These are phyloP conservation scores for Cheilosia vulpina DNA, from an alignment of 2,888 invertebrate species.

Conservation along the genomic window DNA sequence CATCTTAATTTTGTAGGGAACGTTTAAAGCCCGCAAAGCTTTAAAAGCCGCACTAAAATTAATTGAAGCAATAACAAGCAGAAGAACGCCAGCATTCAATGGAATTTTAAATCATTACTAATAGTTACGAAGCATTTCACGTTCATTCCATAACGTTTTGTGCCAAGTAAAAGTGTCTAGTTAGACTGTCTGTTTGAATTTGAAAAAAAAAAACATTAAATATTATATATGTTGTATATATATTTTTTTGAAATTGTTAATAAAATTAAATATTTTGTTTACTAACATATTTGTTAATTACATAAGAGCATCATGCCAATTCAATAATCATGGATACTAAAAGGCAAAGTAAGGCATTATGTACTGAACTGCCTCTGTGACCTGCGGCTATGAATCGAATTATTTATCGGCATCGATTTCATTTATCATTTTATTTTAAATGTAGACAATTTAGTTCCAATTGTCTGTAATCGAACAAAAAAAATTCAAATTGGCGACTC, in stretches of 20 bases:
- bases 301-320: background rate
- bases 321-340: slow-evolving; percentile 31
- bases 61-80: slow-evolving; percentile 47
- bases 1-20: slow-evolving; percentile 71
- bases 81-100: slow-evolving; percentile 44
- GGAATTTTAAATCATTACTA: slow-evolving; percentile 34
- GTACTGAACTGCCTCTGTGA: background rate
- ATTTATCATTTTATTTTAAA: slow-evolving; percentile 51
- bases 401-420: slow-evolving; percentile 40
- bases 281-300: slow-evolving; percentile 38
- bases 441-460: slow-evolving; percentile 61
- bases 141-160: slow-evolving; percentile 49
- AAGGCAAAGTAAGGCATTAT: background rate
- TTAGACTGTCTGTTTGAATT: slow-evolving; percentile 34
- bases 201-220: slow-evolving; percentile 3
- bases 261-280: slow-evolving; percentile 49
- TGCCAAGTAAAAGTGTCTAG: slow-evolving; percentile 7
- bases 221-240: slow-evolving; percentile 36
- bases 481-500: slow-evolving; percentile 35
- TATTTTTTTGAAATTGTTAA: slow-evolving; percentile 58
- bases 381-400: slow-evolving; percentile 9
- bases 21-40: slow-evolving; percentile 56
- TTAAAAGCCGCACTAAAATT: slow-evolving; percentile 43
- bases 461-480: slow-evolving; percentile 52
- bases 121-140: slow-evolving; percentile 38